Conservation (phyloP, 2,888 invertebrate species). For the Metellina segmentata region DNA sequence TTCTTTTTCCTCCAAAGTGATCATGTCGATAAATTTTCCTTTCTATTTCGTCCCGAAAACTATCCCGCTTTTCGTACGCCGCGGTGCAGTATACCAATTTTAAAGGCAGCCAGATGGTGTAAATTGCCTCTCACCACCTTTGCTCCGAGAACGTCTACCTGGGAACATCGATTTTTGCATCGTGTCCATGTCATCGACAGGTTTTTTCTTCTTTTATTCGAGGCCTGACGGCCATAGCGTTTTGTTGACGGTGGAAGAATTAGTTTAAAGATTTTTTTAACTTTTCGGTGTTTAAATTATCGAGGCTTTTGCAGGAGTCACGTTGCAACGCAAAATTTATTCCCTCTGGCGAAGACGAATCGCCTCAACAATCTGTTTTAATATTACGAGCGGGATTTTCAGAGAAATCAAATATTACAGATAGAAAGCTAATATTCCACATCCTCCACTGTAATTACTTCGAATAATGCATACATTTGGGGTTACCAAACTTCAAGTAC, state of each 20-base stretch:
- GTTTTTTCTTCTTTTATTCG: not conserved
- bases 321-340: too few species aligned
- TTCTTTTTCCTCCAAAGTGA: slow-evolving; percentile 52
- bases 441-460: too few species aligned
- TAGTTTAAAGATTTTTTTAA: not conserved
- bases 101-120: slow-evolving; percentile 54
- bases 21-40: slow-evolving; percentile 64
- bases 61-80: slow-evolving; percentile 18
- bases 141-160: slow-evolving; percentile 40
- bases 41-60: slow-evolving; percentile 40
- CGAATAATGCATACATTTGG: too few species aligned
- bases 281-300: not conserved
- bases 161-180: slow-evolving; percentile 50
- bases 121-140: slow-evolving; percentile 62
- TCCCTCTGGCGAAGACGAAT: too few species aligned
- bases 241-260: slow-evolving; percentile 4
- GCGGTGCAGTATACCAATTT: slow-evolving; percentile 60
- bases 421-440: too few species aligned
- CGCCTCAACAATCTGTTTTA: too few species aligned
- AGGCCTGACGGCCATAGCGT: not conserved
- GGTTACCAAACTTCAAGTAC: too few species aligned
- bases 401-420: too few species aligned
- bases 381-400: too few species aligned
- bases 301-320: not conserved
- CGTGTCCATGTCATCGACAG: slow-evolving; percentile 37